Evolutionary conservation across 2,888 invertebrate genomes (phyloP).

Genomic region (Chirona hameri): DNA sequence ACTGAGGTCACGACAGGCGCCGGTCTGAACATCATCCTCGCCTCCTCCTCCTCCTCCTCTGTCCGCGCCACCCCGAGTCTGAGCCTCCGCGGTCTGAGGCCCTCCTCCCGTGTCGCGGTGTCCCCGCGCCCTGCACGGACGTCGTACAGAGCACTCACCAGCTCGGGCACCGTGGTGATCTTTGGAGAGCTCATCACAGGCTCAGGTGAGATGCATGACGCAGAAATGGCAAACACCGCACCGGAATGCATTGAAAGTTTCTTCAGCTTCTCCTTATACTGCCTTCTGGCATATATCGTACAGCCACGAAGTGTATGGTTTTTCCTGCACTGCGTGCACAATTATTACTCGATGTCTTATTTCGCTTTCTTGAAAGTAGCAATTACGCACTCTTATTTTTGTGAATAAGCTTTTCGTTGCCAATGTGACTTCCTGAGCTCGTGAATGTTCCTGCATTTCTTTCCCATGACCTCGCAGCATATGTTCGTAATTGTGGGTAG

Average conservation of each 20-base stretch:
- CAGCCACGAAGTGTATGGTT: not conserved
- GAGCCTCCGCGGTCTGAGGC: not conserved
- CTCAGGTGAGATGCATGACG: conserved; percentile 5
- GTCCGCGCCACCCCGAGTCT: not conserved
- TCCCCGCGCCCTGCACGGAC: not conserved
- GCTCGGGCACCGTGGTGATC: not conserved
- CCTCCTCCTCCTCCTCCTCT: not conserved
- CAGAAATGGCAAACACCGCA: too few species aligned
- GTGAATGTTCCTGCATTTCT: too few species aligned
- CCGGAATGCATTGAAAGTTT: conserved; percentile 31
- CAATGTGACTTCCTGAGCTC: too few species aligned
- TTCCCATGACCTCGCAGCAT: too few species aligned
- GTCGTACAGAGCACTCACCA: not conserved
- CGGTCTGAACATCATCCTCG: too few species aligned
- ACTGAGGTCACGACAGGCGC: too few species aligned
- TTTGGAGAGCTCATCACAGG: not conserved
- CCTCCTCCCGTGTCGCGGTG: not conserved
- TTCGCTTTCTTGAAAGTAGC: too few species aligned
- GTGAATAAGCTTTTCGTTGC: too few species aligned
- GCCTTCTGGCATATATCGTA: not conserved
- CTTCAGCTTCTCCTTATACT: not conserved
- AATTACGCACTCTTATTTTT: too few species aligned
- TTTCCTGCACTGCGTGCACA: too few species aligned
- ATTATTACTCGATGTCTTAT: too few species aligned
- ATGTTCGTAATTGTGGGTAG: too few species aligned